Evolutionary conservation across 2,888 invertebrate species (phyloP).

Genomic region (Dynastes maya): DNA sequence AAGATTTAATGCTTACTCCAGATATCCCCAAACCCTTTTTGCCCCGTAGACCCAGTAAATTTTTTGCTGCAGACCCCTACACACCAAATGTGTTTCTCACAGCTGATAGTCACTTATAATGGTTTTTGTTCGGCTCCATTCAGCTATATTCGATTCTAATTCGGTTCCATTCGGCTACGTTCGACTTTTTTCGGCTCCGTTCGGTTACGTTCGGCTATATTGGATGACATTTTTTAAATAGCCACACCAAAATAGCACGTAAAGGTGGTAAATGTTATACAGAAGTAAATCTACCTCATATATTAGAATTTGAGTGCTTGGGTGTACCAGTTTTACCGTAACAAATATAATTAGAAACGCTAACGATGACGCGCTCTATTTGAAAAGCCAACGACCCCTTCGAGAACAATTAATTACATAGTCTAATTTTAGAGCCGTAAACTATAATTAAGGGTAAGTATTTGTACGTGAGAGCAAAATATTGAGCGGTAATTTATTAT

Average conservation of each 20-base stretch:
- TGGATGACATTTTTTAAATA: too few relatives aligned
- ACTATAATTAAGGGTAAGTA: conserved; percentile 26
- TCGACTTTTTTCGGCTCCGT: too few relatives aligned
- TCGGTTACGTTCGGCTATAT: too few relatives aligned
- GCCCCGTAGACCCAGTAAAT: too few relatives aligned
- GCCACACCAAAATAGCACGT: not conserved
- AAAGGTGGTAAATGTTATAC: not conserved
- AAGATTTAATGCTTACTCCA: too few relatives aligned
- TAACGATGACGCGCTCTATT: not conserved
- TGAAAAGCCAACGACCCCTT: conserved; percentile 6
- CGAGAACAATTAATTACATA: conserved; percentile 22
- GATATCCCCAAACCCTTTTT: too few relatives aligned
- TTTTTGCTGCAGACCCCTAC: too few relatives aligned
- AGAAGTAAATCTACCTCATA: not conserved
- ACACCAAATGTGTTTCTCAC: too few relatives aligned
- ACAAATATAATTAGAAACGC: conserved; percentile 12
- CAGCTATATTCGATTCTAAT: too few relatives aligned
- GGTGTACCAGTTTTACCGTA: not conserved
- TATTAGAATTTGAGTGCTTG: conserved; percentile 6
- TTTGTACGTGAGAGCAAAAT: conserved; percentile 6
- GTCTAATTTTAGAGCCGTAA: conserved; percentile 17
- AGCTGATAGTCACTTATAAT: too few relatives aligned
- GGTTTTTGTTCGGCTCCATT: too few relatives aligned
- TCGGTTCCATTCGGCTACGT: too few relatives aligned
- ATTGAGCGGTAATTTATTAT: conserved; percentile 2